Evolutionary conservation across 2,797 vertebrate genomes (phyloP).

Genomic region (Apogon talboti): DNA sequence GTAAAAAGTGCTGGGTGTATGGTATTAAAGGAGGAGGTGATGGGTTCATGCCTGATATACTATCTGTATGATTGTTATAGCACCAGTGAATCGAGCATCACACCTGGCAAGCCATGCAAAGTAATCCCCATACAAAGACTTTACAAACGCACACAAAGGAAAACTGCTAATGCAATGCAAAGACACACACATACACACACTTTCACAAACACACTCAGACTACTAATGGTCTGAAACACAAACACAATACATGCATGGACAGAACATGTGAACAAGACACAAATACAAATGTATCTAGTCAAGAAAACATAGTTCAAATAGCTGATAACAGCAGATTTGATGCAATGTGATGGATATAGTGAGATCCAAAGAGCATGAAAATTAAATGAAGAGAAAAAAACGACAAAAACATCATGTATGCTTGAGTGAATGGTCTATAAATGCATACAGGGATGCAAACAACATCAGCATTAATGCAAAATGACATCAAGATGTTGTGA

Average conservation of each 20-base stretch:
- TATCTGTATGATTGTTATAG: conserved; percentile 66
- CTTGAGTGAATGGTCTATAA: not conserved
- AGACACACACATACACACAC: conserved; percentile 26
- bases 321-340: not conserved
- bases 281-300: not conserved
- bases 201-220: conserved; percentile 25
- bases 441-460: conserved; percentile 16
- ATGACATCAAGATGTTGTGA: conserved; percentile 3
- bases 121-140: conserved; percentile 51
- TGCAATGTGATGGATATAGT: not conserved
- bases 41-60: conserved; percentile 60
- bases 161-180: conserved; percentile 4
- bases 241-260: too few relatives aligned
- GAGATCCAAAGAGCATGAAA: conserved; percentile 11
- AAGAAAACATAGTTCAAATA: conserved; percentile 12
- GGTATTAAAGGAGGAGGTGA: too few relatives aligned
- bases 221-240: conserved; percentile 7
- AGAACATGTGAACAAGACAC: conserved; percentile 1
- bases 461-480: conserved; percentile 18
- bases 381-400: conserved; percentile 9
- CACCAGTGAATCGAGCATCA: conserved; percentile 65
- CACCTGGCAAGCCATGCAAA: conserved; percentile 66
- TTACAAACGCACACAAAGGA: conserved; percentile 25
- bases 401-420: not conserved
- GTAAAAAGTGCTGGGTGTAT: not conserved